Evolutionary conservation across 2,113 vertebrate genomes (phyloP), one percentile per base, ranked within the genome.

Genomic region (Prunella fulvescens): DNA sequence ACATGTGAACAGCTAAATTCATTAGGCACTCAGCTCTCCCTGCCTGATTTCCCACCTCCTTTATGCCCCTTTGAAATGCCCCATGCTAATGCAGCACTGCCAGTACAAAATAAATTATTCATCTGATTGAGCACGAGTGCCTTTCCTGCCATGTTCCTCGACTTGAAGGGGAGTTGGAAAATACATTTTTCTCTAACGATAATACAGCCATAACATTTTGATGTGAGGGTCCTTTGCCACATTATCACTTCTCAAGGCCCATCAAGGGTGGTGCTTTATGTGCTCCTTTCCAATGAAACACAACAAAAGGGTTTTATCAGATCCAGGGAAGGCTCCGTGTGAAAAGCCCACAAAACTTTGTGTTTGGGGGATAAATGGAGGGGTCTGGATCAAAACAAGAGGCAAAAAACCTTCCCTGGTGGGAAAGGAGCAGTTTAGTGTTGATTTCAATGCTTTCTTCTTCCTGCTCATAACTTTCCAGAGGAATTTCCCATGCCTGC

Each of bases 91-190:
- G 42, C 76, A 29, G 76, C 64, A 1, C 51, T 14, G 28, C 54
- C 53, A 26, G 83, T 8, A 28, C 40, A 14, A 84, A 92, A 81
- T 92, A 69, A 94, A 96, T 95, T 84, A 94, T 93, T 94, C 70
- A 85, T 79, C 65, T 82, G 81, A 93, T 80, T 33, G 87, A 73
- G 60, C 44, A 45, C 25, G 1, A 66, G 83, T 22, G 82, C 23
- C 19, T 83, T 69, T 57, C 45, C 76, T 54, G 62, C 67, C 84
- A 84, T 5, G 56, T 35, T 92, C 78, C 79, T 66, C 3, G 1
- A 22, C 85, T 90, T 22, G 69, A 69, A 33, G 18, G 64, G 35
- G 69, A 18, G 94, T 25, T 64, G 69, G 64, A 48, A 93, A 93
- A 95, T 33, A 31, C 22, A 29, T 88, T 88, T 92, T 74, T 35